Evolutionary conservation across 2,113 vertebrate genomes (phyloP).

Genomic region (Neoarius graeffei): DNA sequence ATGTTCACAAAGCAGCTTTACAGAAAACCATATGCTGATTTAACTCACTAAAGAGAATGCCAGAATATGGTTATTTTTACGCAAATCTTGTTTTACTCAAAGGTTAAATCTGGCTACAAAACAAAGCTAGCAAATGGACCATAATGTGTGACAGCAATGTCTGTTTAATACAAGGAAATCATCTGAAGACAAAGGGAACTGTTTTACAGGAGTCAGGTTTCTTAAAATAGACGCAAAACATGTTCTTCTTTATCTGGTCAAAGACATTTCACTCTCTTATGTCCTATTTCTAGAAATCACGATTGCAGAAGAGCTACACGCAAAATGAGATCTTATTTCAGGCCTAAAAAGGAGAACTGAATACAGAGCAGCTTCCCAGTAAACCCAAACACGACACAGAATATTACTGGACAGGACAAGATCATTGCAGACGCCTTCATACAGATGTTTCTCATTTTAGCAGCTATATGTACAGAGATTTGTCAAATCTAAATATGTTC

Average conservation of each 20-base stretch:
- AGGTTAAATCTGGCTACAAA: not conserved
- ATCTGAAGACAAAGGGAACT: conserved; percentile 54
- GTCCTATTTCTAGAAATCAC: conserved; percentile 58
- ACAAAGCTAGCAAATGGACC: conserved; percentile 6
- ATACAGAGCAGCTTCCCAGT: conserved; percentile 8
- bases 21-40: not conserved
- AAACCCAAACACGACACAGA: not conserved
- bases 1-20: not conserved
- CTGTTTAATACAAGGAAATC: conserved; percentile 59
- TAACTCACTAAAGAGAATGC: too few relatives aligned
- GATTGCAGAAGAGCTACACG: conserved; percentile 59
- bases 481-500: not conserved
- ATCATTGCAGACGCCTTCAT: not conserved
- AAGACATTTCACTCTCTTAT: conserved; percentile 61
- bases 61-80: not conserved
- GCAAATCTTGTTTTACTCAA: not conserved
- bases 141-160: conserved; percentile 42
- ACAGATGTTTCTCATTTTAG: not conserved
- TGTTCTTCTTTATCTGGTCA: conserved; percentile 46
- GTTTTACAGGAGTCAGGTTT: conserved; percentile 40
- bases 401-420: not conserved
- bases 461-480: not conserved
- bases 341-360: conserved; percentile 25
- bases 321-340: conserved; percentile 50
- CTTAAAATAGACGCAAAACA: conserved; percentile 65